Percentiles rank a stretch among this genome's conserved stretches.
Evolutionary conservation across 2,113 vertebrate genomes (phyloP).

Genomic region (Lepus americanus): DNA sequence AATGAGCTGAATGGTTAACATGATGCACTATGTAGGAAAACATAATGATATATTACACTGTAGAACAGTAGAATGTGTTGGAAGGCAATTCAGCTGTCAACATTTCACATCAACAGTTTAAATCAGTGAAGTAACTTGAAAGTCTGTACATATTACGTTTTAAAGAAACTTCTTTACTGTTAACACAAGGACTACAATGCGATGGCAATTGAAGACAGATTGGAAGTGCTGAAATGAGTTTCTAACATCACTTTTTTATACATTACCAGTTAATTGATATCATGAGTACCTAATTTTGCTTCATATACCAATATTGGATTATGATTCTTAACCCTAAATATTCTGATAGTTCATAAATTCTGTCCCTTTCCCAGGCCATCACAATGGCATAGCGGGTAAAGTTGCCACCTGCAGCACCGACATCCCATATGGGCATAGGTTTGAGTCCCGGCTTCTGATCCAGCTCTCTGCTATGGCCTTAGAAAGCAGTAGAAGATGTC

Average conservation of each 20-base stretch:
- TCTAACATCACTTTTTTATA: background rate
- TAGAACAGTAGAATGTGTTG: background rate
- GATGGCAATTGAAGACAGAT: background rate
- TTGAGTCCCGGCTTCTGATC: too few species aligned
- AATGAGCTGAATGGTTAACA: slow-evolving; percentile 2
- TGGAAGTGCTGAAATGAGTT: background rate
- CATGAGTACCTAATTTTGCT: background rate
- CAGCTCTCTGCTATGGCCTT: too few species aligned
- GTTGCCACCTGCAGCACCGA: too few species aligned
- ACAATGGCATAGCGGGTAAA: too few species aligned
- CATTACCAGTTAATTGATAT: background rate
- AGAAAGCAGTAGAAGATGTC: too few species aligned
- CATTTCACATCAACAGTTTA: background rate
- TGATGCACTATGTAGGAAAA: slow-evolving; percentile 19
- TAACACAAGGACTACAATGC: background rate
- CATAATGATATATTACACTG: background rate
- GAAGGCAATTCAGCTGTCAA: background rate
- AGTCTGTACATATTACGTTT: background rate
- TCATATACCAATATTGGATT: background rate
- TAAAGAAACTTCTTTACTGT: background rate
- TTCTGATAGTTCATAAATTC: background rate
- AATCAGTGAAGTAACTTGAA: background rate
- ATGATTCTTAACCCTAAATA: background rate
- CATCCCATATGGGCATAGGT: too few species aligned
- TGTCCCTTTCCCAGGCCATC: background rate